Conservation (phyloP, 2,797 vertebrate species). For the Pseudochirops corinnae region DNA sequence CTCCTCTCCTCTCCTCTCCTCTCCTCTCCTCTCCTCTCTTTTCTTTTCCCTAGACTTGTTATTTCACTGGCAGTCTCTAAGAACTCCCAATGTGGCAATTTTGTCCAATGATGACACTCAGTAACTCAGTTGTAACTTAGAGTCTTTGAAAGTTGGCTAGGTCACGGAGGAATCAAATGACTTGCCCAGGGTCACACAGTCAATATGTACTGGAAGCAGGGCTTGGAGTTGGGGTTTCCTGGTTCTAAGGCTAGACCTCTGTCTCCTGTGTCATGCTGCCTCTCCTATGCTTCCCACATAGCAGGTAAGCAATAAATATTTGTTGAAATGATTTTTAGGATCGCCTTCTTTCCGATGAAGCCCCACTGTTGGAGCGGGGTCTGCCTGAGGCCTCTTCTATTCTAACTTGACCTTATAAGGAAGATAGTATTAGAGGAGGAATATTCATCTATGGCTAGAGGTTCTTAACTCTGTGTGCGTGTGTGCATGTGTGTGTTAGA, state of each 20-base stretch:
- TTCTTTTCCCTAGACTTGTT: background rate
- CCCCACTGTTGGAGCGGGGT: background rate
- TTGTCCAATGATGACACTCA: background rate
- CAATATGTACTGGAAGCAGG: background rate
- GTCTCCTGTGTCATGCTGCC: background rate
- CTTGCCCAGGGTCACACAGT: background rate
- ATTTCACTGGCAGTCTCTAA: background rate
- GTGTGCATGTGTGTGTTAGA: too few relatives aligned
- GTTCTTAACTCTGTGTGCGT: background rate
- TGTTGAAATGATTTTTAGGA: background rate
- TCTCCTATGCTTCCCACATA: background rate
- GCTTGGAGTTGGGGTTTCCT: background rate
- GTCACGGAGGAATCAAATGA: background rate
- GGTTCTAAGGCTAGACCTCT: background rate
- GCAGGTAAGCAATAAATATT: background rate
- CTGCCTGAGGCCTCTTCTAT: background rate
- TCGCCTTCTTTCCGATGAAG: background rate
- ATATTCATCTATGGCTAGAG: background rate
- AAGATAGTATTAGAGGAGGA: background rate
- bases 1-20: rapidly evolving
- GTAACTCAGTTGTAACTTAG: background rate
- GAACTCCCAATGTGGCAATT: background rate
- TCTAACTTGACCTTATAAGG: background rate
- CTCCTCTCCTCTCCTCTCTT: too few relatives aligned
- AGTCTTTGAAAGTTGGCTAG: background rate